Percentiles rank a stretch among this genome's conserved stretches.
Evolutionary conservation across 2,888 invertebrate genomes (phyloP).

Genomic region (Drosophila quinaria): DNA sequence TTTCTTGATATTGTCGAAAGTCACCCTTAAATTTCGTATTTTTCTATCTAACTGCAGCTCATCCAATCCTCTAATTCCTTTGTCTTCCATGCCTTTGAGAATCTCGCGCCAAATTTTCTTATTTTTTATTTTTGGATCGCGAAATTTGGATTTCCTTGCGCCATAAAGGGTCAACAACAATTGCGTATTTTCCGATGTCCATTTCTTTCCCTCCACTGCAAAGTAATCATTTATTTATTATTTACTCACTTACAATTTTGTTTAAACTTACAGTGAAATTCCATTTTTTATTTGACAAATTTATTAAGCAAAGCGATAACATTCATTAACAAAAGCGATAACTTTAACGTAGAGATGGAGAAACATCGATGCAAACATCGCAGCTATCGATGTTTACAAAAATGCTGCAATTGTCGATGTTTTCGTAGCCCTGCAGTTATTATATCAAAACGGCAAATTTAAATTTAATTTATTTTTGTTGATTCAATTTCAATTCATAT

Average conservation of each 20-base stretch:
- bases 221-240: not conserved
- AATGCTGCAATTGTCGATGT: not conserved
- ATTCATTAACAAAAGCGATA: not conserved
- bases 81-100: not conserved
- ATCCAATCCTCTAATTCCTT: not conserved
- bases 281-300: not conserved
- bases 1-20: not conserved
- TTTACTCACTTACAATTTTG: not conserved
- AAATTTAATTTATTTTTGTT: not conserved
- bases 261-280: not conserved
- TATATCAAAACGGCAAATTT: not conserved
- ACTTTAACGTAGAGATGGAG: not conserved
- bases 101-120: constrained; percentile 4
- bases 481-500: not conserved
- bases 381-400: not conserved
- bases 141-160: not conserved
- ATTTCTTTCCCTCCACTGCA: not conserved
- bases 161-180: not conserved
- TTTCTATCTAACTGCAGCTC: not conserved
- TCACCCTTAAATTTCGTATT: not conserved
- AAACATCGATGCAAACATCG: not conserved
- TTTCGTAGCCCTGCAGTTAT: not conserved
- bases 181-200: not conserved
- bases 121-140: constrained; percentile 2
- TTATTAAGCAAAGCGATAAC: not conserved